Conservation (phyloP, 2,888 invertebrate species). For the Nymphalis c-album region DNA sequence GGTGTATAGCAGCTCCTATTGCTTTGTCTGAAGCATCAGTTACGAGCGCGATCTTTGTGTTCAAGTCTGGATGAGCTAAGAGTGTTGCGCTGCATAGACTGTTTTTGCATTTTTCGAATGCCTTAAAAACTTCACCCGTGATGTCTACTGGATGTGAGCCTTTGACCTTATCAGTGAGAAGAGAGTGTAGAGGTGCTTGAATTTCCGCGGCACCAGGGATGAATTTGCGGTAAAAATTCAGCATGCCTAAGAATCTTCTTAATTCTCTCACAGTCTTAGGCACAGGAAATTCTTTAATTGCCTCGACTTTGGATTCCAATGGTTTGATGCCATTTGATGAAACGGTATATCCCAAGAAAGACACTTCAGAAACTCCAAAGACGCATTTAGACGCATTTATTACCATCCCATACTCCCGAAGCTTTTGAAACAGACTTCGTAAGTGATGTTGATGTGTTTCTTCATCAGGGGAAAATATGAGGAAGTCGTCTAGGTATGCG, state of each 20-base stretch:
- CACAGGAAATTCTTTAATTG: no score
- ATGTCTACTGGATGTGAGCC: not conserved
- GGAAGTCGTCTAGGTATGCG: constrained; percentile 22
- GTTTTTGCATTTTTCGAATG: constrained; percentile 1
- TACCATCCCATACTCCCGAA: no score
- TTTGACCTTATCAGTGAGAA: not conserved
- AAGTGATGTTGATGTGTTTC: constrained; percentile 18
- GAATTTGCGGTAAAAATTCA: no score
- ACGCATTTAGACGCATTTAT: no score
- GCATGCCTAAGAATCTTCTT: no score
- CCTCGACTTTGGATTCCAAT: no score
- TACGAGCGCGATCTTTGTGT: not conserved
- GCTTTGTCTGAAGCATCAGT: not conserved
- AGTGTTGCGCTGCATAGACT: not conserved
- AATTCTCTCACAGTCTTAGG: no score
- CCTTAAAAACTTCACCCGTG: not conserved
- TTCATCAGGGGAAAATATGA: constrained; percentile 17
- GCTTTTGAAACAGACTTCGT: constrained; percentile 9
- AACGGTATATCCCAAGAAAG: no score
- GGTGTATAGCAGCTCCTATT: not conserved
- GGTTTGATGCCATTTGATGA: no score
- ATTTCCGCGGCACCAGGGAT: not conserved
- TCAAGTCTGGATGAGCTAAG: not conserved
- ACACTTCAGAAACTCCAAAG: no score
- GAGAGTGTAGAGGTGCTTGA: not conserved